phyloP scores from a whole-genome alignment of 2,113 vertebrate genomes.

The Microcebus ravelobensis region DNA sequence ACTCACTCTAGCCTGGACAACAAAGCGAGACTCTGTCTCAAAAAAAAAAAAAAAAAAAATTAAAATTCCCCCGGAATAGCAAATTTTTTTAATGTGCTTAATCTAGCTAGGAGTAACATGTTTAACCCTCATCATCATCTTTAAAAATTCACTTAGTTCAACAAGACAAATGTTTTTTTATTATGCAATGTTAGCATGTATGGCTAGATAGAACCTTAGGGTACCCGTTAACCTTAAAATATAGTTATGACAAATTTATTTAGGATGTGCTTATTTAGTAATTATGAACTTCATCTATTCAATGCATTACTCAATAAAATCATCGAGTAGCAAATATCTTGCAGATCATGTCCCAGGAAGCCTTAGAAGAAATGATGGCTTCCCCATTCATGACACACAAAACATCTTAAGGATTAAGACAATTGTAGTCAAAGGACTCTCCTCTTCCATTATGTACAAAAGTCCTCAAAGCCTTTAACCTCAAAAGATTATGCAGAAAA shows the following conservation, averaged over 20 bases:
- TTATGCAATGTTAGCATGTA: neutral
- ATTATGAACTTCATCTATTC: slow-evolving; percentile 61
- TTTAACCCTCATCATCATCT: neutral
- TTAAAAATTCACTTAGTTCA: neutral
- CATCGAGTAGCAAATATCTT: slow-evolving; percentile 46
- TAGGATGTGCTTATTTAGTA: slow-evolving; percentile 39
- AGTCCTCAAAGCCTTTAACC: slow-evolving; percentile 65
- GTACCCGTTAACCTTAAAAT: slow-evolving; percentile 39
- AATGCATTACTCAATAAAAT: slow-evolving; percentile 54
- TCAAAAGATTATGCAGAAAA: slow-evolving; percentile 72
- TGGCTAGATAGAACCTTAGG: neutral
- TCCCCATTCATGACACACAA: slow-evolving; percentile 63
- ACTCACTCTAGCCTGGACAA: too few relatives aligned
- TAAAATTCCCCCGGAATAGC: neutral
- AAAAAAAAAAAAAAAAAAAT: slow-evolving; percentile 10
- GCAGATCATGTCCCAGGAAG: slow-evolving; percentile 45
- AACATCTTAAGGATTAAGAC: slow-evolving; percentile 69
- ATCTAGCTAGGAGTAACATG: neutral
- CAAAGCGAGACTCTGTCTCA: too few relatives aligned
- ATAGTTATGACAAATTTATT: slow-evolving; percentile 1
- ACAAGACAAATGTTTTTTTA: slow-evolving; percentile 19
- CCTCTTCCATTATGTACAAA: slow-evolving; percentile 53
- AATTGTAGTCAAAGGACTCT: slow-evolving; percentile 65
- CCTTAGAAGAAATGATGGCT: slow-evolving; percentile 61
- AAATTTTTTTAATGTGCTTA: neutral